phyloP scores from a whole-genome alignment of 92 coral and sea anemone species.

The Paramuricea clavata region DNA sequence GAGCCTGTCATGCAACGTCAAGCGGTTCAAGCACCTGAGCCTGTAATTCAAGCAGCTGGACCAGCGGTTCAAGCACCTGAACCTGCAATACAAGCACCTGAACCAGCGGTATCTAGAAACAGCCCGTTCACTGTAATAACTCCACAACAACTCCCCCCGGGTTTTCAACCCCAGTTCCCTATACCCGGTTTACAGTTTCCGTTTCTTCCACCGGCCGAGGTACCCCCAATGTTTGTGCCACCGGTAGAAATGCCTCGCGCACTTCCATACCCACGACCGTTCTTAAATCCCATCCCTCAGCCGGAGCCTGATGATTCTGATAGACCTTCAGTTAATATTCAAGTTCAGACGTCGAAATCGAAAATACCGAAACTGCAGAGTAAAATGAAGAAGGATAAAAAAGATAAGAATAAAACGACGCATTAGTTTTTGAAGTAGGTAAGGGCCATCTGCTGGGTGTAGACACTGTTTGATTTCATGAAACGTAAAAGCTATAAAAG shows the following conservation, averaged over 20 bases:
- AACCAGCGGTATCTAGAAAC: constrained; percentile 11
- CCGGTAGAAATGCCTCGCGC: neutral
- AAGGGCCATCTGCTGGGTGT: neutral
- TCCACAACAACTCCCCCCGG: neutral
- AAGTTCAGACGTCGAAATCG: constrained; percentile 96
- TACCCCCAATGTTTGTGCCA: no score
- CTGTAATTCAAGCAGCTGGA: neutral
- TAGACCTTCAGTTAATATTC: constrained; percentile 91
- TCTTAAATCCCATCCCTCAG: constrained; percentile 20
- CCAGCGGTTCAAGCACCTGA: neutral
- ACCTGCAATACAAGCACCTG: constrained; percentile 16
- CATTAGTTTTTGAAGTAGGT: neutral
- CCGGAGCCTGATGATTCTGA: constrained; percentile 64
- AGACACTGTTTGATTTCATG: no score
- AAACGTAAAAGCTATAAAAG: no score
- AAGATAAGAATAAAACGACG: neutral
- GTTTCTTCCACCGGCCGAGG: constrained; percentile 2
- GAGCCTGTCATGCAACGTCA: neutral
- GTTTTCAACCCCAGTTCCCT: neutral
- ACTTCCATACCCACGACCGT: neutral
- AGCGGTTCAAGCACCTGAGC: neutral
- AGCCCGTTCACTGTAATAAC: neutral
- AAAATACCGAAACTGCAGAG: constrained; percentile 70
- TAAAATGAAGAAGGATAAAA: constrained; percentile 6
- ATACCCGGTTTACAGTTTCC: constrained; percentile 30